Percentiles rank a stretch among this genome's conserved stretches.
Conservation (phyloP, 2,113 vertebrate genomes). For the Daphoenositta chrysoptera region DNA sequence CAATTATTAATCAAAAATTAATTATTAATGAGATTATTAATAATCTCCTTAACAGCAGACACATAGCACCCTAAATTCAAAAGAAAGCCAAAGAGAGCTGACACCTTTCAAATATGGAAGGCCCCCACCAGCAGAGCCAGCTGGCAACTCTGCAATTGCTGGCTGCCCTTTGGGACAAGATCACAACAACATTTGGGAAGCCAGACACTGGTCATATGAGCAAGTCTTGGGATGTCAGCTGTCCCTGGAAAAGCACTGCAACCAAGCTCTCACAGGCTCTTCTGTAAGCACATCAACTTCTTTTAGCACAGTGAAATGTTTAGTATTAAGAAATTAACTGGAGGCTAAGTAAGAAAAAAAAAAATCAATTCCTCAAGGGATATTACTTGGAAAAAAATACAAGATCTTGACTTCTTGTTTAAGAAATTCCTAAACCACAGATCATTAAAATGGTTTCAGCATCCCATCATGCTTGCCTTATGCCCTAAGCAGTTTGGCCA, state of each 20-base stretch:
- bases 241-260: neutral
- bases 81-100: neutral
- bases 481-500: neutral
- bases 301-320: neutral
- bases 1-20: neutral
- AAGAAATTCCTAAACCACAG: neutral
- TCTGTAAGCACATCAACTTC: neutral
- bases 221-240: neutral
- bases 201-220: neutral
- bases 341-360: neutral
- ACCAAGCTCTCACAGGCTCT: neutral
- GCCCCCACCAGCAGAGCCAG: neutral
- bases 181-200: neutral
- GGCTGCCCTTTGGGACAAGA: neutral
- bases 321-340: neutral
- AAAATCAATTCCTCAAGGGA: neutral
- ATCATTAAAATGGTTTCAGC: neutral
- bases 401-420: neutral
- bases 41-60: neutral
- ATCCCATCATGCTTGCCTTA: neutral
- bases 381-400: neutral
- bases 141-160: neutral
- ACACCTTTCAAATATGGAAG: neutral
- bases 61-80: neutral
- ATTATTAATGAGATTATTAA: neutral